A percentile compares a stretch with the other conserved stretches of the same genome.
Evolutionary conservation across 2,797 vertebrate species (phyloP).

Genomic region (Takifugu ocellatus): DNA sequence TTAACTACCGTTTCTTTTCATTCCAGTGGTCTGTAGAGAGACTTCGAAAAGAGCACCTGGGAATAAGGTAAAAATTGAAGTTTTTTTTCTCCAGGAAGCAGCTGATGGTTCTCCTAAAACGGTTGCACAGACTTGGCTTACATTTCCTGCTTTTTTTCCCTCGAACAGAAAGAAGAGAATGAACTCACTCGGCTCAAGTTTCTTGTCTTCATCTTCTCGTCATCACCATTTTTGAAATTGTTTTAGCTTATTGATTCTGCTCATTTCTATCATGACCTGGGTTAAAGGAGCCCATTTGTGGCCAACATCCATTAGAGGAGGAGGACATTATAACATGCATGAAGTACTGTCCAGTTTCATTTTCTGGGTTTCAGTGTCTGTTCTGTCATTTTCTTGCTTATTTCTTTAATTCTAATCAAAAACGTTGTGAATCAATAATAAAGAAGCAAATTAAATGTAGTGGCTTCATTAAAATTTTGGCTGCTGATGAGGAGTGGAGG

Average conservation of each 20-base stretch:
- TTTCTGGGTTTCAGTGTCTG: too few relatives aligned
- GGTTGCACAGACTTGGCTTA: constrained; percentile 5
- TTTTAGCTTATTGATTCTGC: too few relatives aligned
- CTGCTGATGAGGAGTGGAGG: too few relatives aligned
- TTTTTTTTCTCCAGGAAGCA: constrained; percentile 1
- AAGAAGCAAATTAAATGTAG: too few relatives aligned
- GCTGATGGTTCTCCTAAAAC: constrained; percentile 9
- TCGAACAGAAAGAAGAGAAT: constrained; percentile 42
- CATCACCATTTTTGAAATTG: constrained; percentile 10
- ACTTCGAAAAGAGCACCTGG: constrained; percentile 13
- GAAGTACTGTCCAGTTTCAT: too few relatives aligned
- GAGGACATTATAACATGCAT: not conserved
- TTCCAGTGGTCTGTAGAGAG: constrained; percentile 59
- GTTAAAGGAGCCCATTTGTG: constrained; percentile 17
- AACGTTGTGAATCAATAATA: too few relatives aligned
- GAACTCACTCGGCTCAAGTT: constrained; percentile 3
- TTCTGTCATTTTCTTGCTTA: too few relatives aligned
- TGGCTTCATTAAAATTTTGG: too few relatives aligned
- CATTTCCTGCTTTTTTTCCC: constrained; percentile 18
- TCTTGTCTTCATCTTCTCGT: constrained; percentile 26
- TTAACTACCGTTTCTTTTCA: constrained; percentile 19
- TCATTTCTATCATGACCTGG: too few relatives aligned
- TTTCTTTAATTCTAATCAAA: too few relatives aligned
- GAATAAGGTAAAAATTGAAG: constrained; percentile 25
- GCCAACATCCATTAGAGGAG: constrained; percentile 61